A percentile compares a stretch with the other conserved stretches of the same genome.
Evolutionary conservation across 2,113 vertebrate species (phyloP).

Genomic region (Urocynchramus pylzowi): DNA sequence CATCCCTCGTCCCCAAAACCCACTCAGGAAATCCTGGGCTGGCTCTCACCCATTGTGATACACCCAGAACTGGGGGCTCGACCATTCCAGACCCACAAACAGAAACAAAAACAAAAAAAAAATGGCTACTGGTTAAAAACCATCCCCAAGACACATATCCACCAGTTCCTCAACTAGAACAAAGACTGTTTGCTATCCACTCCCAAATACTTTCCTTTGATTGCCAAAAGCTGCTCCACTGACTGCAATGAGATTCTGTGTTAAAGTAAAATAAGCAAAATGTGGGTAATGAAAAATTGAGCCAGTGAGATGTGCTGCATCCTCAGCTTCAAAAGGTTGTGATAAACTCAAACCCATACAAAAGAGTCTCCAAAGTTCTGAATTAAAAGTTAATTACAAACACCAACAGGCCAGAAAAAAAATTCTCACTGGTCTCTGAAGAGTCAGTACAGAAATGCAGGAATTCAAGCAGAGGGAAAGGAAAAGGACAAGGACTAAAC

Average conservation of each 20-base stretch:
- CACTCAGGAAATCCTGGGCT: neutral
- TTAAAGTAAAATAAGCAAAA: neutral
- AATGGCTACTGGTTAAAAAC: neutral
- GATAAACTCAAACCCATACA: neutral
- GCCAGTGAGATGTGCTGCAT: neutral
- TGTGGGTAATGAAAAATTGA: neutral
- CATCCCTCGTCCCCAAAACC: rapidly evolving
- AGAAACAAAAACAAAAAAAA: neutral
- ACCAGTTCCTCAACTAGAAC: neutral
- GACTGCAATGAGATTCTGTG: neutral
- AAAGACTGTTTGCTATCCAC: too few species aligned
- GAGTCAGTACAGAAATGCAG: neutral
- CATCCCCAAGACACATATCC: neutral
- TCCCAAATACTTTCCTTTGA: neutral
- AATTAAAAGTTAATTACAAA: neutral
- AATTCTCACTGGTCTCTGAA: neutral
- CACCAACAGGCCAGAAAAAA: neutral
- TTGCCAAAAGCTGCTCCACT: neutral
- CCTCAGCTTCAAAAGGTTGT: neutral
- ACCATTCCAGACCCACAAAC: neutral
- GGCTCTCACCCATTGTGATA: neutral
- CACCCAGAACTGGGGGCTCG: rapidly evolving
- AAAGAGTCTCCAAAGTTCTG: neutral
- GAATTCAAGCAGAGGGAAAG: neutral
- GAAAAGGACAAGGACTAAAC: neutral